Percentiles rank a stretch among this genome's conserved stretches.
Evolutionary conservation across 1,140 invertebrate genomes (phyloP).

Genomic region (Caenorhabditis latens): DNA sequence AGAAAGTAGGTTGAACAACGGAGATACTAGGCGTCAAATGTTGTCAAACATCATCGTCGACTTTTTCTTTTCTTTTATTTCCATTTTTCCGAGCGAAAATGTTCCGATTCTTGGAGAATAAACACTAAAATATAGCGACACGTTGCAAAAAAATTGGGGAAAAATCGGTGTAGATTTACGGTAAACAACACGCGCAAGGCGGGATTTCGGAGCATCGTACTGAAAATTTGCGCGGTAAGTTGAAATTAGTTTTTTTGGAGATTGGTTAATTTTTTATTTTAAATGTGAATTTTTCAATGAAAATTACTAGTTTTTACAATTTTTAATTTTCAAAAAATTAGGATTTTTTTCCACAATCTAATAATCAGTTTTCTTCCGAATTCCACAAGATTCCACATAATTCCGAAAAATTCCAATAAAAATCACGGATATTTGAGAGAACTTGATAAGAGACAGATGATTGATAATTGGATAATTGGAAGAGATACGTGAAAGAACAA

Average conservation of each 20-base stretch:
- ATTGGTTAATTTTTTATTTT: not conserved
- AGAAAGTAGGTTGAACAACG: slow-evolving; percentile 16
- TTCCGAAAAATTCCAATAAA: not conserved
- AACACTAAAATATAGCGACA: not conserved
- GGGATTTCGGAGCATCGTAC: slow-evolving; percentile 28
- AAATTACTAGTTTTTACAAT: not conserved
- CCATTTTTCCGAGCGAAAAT: not conserved
- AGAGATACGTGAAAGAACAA: too few species aligned
- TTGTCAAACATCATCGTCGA: not conserved
- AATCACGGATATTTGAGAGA: not conserved
- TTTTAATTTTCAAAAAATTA: not conserved
- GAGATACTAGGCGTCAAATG: not conserved
- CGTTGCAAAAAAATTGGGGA: not conserved
- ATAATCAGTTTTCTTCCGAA: not conserved
- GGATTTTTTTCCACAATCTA: too few species aligned
- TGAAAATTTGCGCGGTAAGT: not conserved
- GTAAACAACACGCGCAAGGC: not conserved
- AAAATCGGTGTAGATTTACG: slow-evolving; percentile 30
- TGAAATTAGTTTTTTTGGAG: not conserved
- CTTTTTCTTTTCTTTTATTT: not conserved
- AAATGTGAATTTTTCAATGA: not conserved
- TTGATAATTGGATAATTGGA: too few species aligned
- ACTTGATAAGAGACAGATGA: not conserved
- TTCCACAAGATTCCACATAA: not conserved
- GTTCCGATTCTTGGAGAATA: not conserved